These are phyloP conservation scores for Chrysomallon squamiferum DNA, from an alignment of 1,140 invertebrate species.

Conservation along the genomic window DNA sequence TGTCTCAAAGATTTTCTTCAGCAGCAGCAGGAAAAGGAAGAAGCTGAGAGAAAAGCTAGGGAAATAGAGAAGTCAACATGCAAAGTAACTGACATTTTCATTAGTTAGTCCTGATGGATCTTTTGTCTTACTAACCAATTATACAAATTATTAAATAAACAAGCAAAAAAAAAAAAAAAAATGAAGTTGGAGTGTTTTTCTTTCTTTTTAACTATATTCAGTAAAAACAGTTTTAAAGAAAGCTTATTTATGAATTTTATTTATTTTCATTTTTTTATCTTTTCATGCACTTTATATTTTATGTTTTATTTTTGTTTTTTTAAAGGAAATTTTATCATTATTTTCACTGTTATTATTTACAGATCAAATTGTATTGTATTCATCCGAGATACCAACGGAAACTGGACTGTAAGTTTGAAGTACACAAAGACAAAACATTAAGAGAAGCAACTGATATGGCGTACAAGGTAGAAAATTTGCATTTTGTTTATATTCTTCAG, in stretches of 20 bases:
- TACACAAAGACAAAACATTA: constrained; percentile 69
- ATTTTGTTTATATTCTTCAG: too few species aligned
- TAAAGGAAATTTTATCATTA: too few species aligned
- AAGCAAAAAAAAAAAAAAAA: not conserved
- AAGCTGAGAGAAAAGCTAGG: constrained; percentile 69
- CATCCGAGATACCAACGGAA: constrained; percentile 69
- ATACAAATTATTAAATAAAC: too few species aligned
- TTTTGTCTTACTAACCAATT: not conserved
- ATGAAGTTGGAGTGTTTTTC: too few species aligned
- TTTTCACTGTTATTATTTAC: too few species aligned
- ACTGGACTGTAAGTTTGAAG: constrained; percentile 67
- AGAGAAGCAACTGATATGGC: constrained; percentile 69
- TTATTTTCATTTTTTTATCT: too few species aligned
- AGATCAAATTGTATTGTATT: constrained; percentile 72
- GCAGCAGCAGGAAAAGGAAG: constrained; percentile 73
- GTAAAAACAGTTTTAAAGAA: too few species aligned
- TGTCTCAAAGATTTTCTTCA: constrained; percentile 76
- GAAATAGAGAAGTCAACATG: constrained; percentile 71
- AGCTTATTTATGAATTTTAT: too few species aligned
- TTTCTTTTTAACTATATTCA: too few species aligned
- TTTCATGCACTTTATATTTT: too few species aligned
- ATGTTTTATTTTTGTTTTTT: too few species aligned
- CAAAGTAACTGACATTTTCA: constrained; percentile 65
- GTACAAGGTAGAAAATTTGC: constrained; percentile 66
- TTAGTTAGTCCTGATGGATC: not conserved